Evolutionary conservation across 2,113 vertebrate species (phyloP).

Genomic region (Nesoenas mayeri): DNA sequence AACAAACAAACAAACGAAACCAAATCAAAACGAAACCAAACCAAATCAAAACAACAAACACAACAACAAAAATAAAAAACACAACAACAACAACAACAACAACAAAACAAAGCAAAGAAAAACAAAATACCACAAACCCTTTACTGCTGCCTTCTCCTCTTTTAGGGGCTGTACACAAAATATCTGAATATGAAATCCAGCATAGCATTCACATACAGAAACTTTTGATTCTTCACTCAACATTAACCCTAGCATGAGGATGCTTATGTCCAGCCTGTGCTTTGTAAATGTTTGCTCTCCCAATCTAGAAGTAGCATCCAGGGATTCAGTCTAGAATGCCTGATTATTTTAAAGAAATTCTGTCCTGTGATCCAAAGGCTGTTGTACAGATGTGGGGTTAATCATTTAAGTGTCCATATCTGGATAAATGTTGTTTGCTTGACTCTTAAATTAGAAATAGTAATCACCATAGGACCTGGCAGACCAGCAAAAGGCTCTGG

Average conservation of each 20-base stretch:
- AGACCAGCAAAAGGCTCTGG: not conserved
- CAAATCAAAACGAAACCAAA: no score
- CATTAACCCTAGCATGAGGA: not conserved
- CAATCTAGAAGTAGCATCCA: not conserved
- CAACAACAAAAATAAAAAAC: not conserved
- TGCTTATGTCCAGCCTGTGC: not conserved
- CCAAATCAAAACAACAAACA: no score
- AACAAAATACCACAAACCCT: rapidly evolving
- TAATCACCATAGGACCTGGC: not conserved
- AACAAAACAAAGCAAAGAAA: no score
- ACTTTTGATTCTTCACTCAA: not conserved
- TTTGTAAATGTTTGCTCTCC: not conserved
- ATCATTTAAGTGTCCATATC: constrained; percentile 10
- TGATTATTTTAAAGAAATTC: not conserved
- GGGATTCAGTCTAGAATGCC: not conserved
- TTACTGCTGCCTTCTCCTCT: not conserved
- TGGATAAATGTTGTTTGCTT: constrained; percentile 28
- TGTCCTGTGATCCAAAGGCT: not conserved
- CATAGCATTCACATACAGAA: not conserved
- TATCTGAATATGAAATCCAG: not conserved
- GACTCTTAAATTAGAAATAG: constrained; percentile 48
- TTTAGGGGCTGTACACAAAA: not conserved
- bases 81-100: not conserved
- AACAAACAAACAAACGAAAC: not conserved
- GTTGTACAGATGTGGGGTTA: not conserved